Evolutionary conservation across 2,113 vertebrate species (phyloP), one percentile per base, ranked within the genome.

Genomic region (Cnemophilus loriae): DNA sequence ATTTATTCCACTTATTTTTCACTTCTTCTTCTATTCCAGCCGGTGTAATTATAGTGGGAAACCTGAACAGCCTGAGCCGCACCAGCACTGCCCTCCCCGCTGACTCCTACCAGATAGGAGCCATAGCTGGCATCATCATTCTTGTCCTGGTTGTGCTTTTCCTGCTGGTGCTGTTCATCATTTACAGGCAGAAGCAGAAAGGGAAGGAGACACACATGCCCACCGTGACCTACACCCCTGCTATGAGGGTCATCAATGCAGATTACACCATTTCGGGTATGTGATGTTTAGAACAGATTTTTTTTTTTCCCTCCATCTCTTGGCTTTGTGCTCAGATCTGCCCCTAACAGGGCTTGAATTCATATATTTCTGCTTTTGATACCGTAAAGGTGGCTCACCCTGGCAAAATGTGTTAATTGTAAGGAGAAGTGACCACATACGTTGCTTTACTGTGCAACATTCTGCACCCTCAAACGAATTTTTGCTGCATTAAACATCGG

Each of bases 171-270:
- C 96, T 99, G 79, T 99, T 99, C 97, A 95, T 99, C 93, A 97
- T 99, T 96, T 99, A 99, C 94, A 98, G 98, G 93, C 99, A 99
- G 41, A 99, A 99, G 93, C 99, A 99, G 96, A 99, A 99, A 95
- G 98, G 98, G 49, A 99, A 99, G 97, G 99, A 99, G 85, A 97
- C 98, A 13, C 92, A 98, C 60, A 99, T 99, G 99, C 98, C 99
- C 0, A 97, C 99, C 0, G 99, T 99, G 68, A 99, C 98, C 63
- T 99, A 99, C 95, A 99, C 99, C 5, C 99, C 99, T 4, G 99
- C 99, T 11, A 87, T 99, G 98, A 98, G 99, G 87, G 98, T 98
- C 84, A 97, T 98, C 89, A 98, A 98, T 28, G 96, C 98, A 16
- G 99, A 99, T 91, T 99, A 99, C 60, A 95, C 98, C 68, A 94